Percentiles rank a stretch among this genome's conserved stretches.
These are phyloP conservation scores for Cataglyphis albicans DNA, from an alignment of 2,888 invertebrate species.

Conservation along the genomic window DNA sequence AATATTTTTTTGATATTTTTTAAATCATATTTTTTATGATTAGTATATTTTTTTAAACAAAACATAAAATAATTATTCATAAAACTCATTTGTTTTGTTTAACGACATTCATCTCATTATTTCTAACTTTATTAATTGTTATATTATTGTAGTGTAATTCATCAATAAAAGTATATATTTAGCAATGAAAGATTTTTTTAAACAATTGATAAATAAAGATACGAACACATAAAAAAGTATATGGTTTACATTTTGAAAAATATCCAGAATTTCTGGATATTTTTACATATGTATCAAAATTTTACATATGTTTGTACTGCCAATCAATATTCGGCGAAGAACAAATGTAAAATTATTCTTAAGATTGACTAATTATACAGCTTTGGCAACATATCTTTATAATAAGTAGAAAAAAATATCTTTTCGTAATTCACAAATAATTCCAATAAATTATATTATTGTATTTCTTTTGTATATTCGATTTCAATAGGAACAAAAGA, in stretches of 20 bases:
- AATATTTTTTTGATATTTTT: background rate
- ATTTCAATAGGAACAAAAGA: background rate
- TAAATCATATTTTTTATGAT: background rate
- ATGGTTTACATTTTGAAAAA: background rate
- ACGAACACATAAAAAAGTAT: background rate
- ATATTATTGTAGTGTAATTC: constrained; percentile 5
- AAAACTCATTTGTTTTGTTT: constrained; percentile 16
- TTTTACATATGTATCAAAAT: background rate
- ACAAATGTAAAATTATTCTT: background rate
- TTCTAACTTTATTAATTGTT: background rate
- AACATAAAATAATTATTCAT: constrained; percentile 30
- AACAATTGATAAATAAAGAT: too few species aligned
- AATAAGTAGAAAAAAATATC: background rate
- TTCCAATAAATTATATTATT: background rate
- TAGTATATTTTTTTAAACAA: constrained; percentile 8
- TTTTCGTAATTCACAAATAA: background rate
- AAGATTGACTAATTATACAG: background rate
- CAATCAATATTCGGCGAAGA: background rate
- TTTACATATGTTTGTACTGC: background rate
- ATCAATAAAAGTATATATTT: background rate
- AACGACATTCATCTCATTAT: background rate
- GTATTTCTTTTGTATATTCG: background rate
- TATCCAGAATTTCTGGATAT: background rate
- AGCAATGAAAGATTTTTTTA: background rate
- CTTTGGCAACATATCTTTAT: background rate